A percentile compares a stretch with the other conserved stretches of the same genome.
phyloP scores from a whole-genome alignment of 2,113 vertebrate species.

The Salvelinus fontinalis region DNA sequence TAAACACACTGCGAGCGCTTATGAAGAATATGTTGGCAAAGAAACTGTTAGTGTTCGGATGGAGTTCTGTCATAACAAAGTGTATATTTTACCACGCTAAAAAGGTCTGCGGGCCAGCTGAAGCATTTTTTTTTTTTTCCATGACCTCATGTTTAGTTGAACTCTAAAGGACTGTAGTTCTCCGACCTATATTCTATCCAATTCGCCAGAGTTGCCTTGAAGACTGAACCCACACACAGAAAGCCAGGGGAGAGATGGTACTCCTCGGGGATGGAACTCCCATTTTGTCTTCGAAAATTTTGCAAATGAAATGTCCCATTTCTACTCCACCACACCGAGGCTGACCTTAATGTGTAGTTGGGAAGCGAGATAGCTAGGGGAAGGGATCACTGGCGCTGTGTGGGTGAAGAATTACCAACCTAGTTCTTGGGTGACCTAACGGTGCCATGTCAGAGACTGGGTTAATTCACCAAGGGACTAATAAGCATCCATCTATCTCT shows the following conservation, averaged over 20 bases:
- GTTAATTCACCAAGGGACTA: constrained; percentile 14
- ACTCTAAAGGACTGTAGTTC: constrained; percentile 49
- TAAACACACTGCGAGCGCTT: constrained; percentile 27
- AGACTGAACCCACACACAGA: neutral
- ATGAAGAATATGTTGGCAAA: constrained; percentile 35
- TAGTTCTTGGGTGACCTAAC: constrained; percentile 22
- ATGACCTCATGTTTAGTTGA: constrained; percentile 69
- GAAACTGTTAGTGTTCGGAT: constrained; percentile 57
- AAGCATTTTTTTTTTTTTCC: constrained; percentile 55
- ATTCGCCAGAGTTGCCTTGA: neutral
- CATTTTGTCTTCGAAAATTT: constrained; percentile 26
- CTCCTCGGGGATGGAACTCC: constrained; percentile 36
- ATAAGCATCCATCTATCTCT: constrained; percentile 24
- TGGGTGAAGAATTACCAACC: constrained; percentile 28
- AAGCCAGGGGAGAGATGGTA: constrained; percentile 30
- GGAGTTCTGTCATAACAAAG: constrained; percentile 64
- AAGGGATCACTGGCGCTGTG: neutral
- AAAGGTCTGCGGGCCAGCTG: constrained; percentile 56
- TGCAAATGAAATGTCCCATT: constrained; percentile 44
- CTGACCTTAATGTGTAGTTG: constrained; percentile 45
- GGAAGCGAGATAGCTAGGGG: no score
- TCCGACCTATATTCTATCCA: constrained; percentile 57
- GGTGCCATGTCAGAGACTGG: constrained; percentile 15
- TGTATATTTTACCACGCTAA: constrained; percentile 62
- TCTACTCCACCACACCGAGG: constrained; percentile 38